Evolutionary conservation across 2,113 vertebrate genomes (phyloP).

Genomic region (Paradisaea rubra): DNA sequence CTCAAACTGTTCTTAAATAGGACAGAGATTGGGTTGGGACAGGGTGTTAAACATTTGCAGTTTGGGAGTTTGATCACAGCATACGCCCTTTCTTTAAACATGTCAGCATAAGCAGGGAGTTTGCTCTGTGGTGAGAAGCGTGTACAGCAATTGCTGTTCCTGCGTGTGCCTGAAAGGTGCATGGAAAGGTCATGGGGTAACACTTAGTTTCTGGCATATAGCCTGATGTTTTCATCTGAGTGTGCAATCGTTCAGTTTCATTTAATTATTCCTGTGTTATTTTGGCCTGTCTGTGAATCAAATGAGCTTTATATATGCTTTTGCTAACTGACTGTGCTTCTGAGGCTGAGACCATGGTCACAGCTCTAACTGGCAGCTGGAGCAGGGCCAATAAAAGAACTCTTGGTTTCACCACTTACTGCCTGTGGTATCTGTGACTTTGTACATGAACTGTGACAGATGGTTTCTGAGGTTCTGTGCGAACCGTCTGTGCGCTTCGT

Average conservation of each 20-base stretch:
- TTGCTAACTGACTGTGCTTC: neutral
- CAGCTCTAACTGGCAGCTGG: neutral
- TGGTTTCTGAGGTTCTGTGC: neutral
- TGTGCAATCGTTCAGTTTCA: neutral
- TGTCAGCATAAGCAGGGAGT: neutral
- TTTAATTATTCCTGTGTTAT: neutral
- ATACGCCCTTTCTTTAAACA: neutral
- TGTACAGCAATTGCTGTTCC: neutral
- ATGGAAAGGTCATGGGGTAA: neutral
- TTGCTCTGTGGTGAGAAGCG: neutral
- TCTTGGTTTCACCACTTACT: neutral
- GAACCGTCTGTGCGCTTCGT: fast-evolving
- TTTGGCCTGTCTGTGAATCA: neutral
- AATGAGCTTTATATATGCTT: neutral
- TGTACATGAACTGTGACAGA: neutral
- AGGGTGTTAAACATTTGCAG: conserved; percentile 1
- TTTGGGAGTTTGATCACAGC: neutral
- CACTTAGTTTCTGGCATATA: neutral
- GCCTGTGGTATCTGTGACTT: neutral
- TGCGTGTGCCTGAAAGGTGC: fast-evolving
- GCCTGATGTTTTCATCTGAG: neutral
- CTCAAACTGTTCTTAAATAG: neutral
- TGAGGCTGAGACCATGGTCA: neutral
- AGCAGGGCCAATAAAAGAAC: neutral
- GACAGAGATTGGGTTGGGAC: neutral